Base-by-base conservation (phyloP, 2,797 vertebrate genomes). In the Corythornis leucogaster region DNA sequence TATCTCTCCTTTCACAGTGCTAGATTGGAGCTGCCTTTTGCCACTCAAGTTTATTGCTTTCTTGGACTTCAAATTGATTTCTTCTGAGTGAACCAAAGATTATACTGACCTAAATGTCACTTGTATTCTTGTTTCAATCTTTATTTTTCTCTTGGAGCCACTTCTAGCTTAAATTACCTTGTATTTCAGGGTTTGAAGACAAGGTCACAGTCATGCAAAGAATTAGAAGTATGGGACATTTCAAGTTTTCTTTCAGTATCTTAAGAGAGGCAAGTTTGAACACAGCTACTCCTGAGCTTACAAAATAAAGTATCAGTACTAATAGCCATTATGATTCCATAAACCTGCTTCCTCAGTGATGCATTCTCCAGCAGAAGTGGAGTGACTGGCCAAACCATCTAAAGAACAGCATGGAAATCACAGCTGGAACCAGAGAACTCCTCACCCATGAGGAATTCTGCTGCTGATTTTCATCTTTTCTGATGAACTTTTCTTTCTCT, bases 131-230 rank as follows among this genome's bases (percentile, higher is more conserved):
- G 48, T 93, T 90, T 71, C 69, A 85, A 61, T 40, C 80, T 91
- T 90, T 95, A 80, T 71, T 30, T 85, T 74, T 58, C 73, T 92
- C 63, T 90, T 86, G 88, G 94, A 96, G 89, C 76, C 58, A 54
- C 46, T 92, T 80, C 31, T 68, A 83, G n/a, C 6, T 75, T 94
- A 89, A 97, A 95, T 58, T 84, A 83, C 86, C 58, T 66, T 33
- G 74, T 55, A 87, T 94, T 86, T 89, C 95, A 82, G 38, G 73
- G 76, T 84, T 87, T 84, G 77, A 89, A 78, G 75, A 87, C 91
- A 55, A 83, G 91, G 86, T 96, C 94, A 85, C 63, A 78, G 91
- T 87, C 92, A 61, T 89, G 62, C 62, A 62, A 96, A 83, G 95
- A 96, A 96, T 91, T 96, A 88, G 63, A 76, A 80, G 25, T 43